Evolutionary conservation across 2,888 invertebrate species (phyloP).

Genomic region (Gisinianus flammeolus): DNA sequence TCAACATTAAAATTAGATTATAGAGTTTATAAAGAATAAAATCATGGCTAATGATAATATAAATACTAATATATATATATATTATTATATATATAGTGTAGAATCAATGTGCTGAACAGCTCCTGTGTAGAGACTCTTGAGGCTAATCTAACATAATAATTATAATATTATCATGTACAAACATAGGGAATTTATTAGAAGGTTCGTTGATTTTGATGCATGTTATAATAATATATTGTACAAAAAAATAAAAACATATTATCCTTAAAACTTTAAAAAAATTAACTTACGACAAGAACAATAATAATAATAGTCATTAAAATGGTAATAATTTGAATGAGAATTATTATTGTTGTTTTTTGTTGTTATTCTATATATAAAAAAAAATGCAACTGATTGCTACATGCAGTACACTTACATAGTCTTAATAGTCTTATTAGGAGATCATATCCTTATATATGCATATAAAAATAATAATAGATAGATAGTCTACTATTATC

Average conservation of each 20-base stretch:
- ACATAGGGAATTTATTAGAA: not conserved
- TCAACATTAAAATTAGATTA: conserved; percentile 21
- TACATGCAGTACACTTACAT: conserved; percentile 21
- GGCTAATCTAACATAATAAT: conserved; percentile 24
- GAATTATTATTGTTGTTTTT: not conserved
- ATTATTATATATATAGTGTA: not conserved
- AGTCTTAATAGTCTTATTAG: conserved; percentile 30
- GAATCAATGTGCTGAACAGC: conserved; percentile 30
- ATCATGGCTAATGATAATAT: conserved; percentile 9
- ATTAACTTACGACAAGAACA: not conserved
- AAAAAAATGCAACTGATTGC: conserved; percentile 32
- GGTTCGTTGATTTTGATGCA: conserved; percentile 16
- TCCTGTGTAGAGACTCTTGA: conserved; percentile 31
- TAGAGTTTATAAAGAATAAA: conserved; percentile 2
- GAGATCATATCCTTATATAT: conserved; percentile 3
- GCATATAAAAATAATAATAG: not conserved
- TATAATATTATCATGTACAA: not conserved
- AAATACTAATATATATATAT: conserved; percentile 5
- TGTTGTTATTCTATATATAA: conserved; percentile 3
- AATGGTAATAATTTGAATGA: not conserved
- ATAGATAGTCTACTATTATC: no score
- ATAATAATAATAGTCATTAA: conserved; percentile 11
- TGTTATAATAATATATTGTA: conserved; percentile 11
- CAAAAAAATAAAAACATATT: not conserved
- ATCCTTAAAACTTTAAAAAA: conserved; percentile 1